Evolutionary conservation across 92 coral and sea anemone genomes (phyloP), one percentile per base, ranked within the genome.

Genomic region (Umimayanthus chanpuru): DNA sequence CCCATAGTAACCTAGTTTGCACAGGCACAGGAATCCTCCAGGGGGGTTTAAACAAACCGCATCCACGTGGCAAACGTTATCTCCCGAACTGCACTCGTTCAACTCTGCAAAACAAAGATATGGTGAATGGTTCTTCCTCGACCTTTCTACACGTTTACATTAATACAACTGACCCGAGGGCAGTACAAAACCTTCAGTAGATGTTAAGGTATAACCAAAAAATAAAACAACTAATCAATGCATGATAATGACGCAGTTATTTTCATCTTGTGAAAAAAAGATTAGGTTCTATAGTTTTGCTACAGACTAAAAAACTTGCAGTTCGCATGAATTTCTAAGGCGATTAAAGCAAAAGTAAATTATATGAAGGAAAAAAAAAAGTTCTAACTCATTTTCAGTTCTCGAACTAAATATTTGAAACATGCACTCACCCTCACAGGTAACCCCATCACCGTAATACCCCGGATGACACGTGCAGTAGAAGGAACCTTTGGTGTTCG

Each of bases 401-500:
- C 20, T 53, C 4, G 58, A 32, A 32, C 36, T 32, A 0, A 15
- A 53, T 12, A 12, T 53, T 53, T 53, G 16, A 65, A 6, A 12
- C 2, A 47, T 23, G 32, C 3, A 77, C 55, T 84, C 87, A 96
- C 98, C 96, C 10, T 14, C 41, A 89, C 97, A 96, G 74, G 86
- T 81, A 61, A 93, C 90, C 1, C 98, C 98, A 87, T 91, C 89
- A n/a, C 98, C 98, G 25, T 91, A 85, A 88, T 90, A 96, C 32
- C 98, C 98, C 20, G 81, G 53, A 79, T 90, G 92, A 84, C 98
- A 96, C 47, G 92, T 93, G 88, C 98, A 96, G 86, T 88, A 88
- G 89, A 96, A 96, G 2, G 98, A 94, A 50, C 98, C 98, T 81
- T 91, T 91, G 81, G 94, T 94, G 91, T 96, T 92, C 47, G 89